Evolutionary conservation across 2,888 invertebrate genomes (phyloP).

Genomic region (Mythimna ferrago): DNA sequence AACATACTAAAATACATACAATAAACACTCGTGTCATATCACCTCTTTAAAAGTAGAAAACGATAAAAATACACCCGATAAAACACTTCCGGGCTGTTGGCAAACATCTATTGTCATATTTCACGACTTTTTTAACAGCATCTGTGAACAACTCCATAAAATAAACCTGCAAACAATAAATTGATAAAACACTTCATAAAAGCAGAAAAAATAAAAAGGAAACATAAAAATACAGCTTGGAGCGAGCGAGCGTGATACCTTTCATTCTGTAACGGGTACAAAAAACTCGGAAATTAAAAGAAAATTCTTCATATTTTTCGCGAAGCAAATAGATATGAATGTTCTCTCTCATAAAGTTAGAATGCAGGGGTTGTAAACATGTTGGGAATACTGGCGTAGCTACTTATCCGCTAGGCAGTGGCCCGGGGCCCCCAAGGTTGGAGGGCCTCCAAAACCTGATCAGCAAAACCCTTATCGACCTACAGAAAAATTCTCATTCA

Average conservation of each 20-base stretch:
- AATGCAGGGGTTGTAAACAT: constrained; percentile 26
- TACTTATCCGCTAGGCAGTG: too few relatives aligned
- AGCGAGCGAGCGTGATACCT: constrained; percentile 38
- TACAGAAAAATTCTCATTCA: too few relatives aligned
- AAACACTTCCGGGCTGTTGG: background rate
- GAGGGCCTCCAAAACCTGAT: too few relatives aligned
- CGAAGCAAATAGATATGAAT: constrained; percentile 46
- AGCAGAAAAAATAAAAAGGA: constrained; percentile 39
- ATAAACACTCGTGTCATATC: background rate
- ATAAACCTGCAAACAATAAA: constrained; percentile 44
- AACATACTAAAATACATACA: background rate
- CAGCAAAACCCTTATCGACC: too few relatives aligned
- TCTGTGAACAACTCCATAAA: constrained; percentile 21
- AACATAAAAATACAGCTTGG: constrained; percentile 45
- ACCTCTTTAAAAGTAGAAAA: background rate
- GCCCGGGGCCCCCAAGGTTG: too few relatives aligned
- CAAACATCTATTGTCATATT: constrained; percentile 23
- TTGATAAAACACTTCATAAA: constrained; percentile 54
- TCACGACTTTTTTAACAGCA: constrained; percentile 33
- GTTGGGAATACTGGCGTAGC: background rate
- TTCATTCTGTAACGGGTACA: constrained; percentile 37
- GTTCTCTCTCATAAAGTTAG: constrained; percentile 23
- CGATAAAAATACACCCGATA: background rate
- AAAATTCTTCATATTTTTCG: constrained; percentile 55
- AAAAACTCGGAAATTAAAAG: constrained; percentile 60